Percentiles rank a stretch among this genome's conserved stretches.
phyloP scores from a whole-genome alignment of 1,140 invertebrate genomes.

The Coptotermes formosanus region DNA sequence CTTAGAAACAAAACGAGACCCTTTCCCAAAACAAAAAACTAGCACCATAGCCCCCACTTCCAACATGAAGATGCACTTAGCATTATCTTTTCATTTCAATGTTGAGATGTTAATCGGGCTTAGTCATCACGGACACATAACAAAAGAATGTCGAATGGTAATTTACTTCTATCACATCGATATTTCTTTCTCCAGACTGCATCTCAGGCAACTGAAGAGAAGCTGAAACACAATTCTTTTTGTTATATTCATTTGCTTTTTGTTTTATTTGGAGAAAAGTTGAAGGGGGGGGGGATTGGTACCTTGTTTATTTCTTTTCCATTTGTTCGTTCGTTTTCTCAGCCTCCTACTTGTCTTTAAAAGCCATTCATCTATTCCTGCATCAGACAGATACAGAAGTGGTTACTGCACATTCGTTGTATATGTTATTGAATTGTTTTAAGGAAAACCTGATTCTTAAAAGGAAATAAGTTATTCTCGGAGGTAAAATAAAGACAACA shows the following conservation, averaged over 20 bases:
- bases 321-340: neutral
- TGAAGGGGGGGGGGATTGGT: neutral
- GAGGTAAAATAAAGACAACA: neutral
- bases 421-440: neutral
- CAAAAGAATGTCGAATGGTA: constrained; percentile 8
- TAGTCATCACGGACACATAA: constrained; percentile 10
- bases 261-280: neutral
- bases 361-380: neutral
- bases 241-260: neutral
- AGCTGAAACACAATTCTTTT: neutral
- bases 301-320: neutral
- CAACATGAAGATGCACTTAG: neutral
- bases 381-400: neutral
- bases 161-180: neutral
- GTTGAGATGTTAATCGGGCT: neutral
- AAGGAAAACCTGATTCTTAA: neutral
- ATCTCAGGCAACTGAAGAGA: neutral
- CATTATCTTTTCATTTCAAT: neutral
- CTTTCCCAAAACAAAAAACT: neutral
- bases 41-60: neutral
- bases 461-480: neutral
- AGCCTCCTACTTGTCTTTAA: neutral
- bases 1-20: neutral
- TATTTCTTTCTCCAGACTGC: neutral
- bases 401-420: neutral